Conservation (phyloP, 35 echinoderm and acorn worm species). For the Heliocidaris tuberculata region DNA sequence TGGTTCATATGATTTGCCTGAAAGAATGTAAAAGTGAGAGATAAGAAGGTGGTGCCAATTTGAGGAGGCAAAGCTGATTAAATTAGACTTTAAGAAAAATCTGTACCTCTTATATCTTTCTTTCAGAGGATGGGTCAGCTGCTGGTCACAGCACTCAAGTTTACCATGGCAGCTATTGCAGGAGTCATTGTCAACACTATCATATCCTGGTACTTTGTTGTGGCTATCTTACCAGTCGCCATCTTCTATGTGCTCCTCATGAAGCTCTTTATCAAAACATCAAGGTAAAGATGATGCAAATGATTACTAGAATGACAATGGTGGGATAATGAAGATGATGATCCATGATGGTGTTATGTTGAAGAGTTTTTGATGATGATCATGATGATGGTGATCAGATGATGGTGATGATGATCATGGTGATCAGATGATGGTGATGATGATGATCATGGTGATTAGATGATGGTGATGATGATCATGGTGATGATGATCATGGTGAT, state of each 20-base stretch:
- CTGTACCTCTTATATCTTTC: conserved; percentile 12
- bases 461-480: not conserved
- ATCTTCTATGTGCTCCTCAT: conserved; percentile 80
- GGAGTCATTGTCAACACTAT: conserved; percentile 81
- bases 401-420: too few relatives aligned
- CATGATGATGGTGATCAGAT: too few relatives aligned
- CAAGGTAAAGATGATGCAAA: conserved; percentile 65
- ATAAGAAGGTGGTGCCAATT: too few relatives aligned
- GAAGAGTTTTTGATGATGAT: too few relatives aligned
- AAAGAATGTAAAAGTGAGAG: too few relatives aligned
- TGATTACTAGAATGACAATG: not conserved
- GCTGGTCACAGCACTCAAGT: conserved; percentile 44
- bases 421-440: too few relatives aligned
- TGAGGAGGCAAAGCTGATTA: too few relatives aligned
- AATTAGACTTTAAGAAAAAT: too few relatives aligned
- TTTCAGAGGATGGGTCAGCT: conserved; percentile 67
- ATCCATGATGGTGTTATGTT: too few relatives aligned
- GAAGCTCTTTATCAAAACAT: conserved; percentile 89
- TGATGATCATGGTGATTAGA: too few relatives aligned
- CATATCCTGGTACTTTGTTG: conserved; percentile 71
- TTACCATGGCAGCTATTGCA: conserved; percentile 53
- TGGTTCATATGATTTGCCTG: too few relatives aligned
- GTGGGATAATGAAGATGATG: not conserved
- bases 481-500: not conserved
- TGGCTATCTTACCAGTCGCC: conserved; percentile 65